A percentile compares a stretch with the other conserved stretches of the same genome.
Conservation (phyloP, 23 tunicate genomes). For the Clavelina lepadiformis region DNA sequence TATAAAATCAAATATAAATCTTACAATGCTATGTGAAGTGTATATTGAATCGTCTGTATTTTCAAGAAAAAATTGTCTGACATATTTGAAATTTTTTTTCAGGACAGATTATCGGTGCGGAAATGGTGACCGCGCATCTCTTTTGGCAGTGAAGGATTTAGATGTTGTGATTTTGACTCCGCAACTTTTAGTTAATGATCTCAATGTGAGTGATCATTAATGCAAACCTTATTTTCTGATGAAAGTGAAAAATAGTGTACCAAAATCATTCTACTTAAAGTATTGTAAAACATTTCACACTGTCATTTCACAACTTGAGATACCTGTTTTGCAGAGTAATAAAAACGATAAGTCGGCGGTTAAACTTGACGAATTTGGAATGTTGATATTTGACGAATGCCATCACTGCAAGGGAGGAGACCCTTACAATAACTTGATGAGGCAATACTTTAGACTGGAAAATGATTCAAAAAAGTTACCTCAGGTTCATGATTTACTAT, state of each 20-base stretch:
- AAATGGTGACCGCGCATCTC: neutral
- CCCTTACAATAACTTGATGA: constrained; percentile 41
- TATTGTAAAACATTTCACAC: no score
- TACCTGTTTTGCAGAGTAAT: constrained; percentile 6
- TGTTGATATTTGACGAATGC: constrained; percentile 58
- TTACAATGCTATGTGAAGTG: no score
- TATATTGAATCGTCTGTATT: no score
- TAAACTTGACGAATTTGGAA: constrained; percentile 2
- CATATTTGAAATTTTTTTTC: neutral
- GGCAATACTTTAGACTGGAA: constrained; percentile 19
- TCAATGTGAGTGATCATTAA: neutral
- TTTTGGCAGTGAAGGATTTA: neutral
- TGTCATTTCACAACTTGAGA: no score
- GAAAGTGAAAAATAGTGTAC: no score
- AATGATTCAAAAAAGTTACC: no score
- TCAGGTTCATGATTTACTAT: no score
- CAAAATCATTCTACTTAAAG: no score
- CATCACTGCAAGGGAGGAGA: constrained; percentile 40
- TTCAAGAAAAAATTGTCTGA: no score
- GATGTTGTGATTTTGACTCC: constrained; percentile 14
- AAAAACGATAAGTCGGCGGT: constrained; percentile 10
- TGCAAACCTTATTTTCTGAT: no score
- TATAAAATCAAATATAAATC: neutral
- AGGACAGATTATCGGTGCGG: constrained; percentile 8
- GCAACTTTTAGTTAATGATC: constrained; percentile 5